Conservation (phyloP, 2,797 vertebrate genomes). For the Semotilus atromaculatus region DNA sequence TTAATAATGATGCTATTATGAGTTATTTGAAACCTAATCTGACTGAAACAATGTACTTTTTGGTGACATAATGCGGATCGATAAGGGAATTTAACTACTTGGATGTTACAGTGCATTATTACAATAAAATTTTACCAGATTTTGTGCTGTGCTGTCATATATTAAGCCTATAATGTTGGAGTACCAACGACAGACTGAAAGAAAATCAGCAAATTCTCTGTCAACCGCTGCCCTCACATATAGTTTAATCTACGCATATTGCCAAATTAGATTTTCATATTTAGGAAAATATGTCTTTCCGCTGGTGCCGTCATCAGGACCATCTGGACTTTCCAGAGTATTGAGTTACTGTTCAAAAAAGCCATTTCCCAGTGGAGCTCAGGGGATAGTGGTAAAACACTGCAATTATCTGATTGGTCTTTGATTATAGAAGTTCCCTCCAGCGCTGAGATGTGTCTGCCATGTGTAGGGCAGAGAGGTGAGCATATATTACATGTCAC, state of each 20-base stretch:
- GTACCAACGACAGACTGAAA: background rate
- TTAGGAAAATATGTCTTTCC: slow-evolving; percentile 67
- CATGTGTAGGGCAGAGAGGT: slow-evolving; percentile 66
- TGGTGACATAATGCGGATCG: background rate
- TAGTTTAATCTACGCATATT: slow-evolving; percentile 58
- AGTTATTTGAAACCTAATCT: background rate
- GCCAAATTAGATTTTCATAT: slow-evolving; percentile 71
- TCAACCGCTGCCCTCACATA: slow-evolving; percentile 20
- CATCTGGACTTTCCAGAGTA: slow-evolving; percentile 82
- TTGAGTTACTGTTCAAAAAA: slow-evolving; percentile 72
- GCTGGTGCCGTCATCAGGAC: slow-evolving; percentile 67
- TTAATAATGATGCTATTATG: background rate
- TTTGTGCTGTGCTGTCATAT: background rate
- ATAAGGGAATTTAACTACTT: background rate
- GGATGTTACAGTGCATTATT: background rate
- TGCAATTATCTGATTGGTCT: slow-evolving; percentile 83
- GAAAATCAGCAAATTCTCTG: slow-evolving; percentile 11
- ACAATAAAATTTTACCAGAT: background rate
- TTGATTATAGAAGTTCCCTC: slow-evolving; percentile 78
- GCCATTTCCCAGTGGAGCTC: slow-evolving; percentile 74
- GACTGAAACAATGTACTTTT: background rate
- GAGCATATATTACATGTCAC: slow-evolving; percentile 44
- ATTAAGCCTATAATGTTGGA: background rate
- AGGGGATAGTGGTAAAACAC: slow-evolving; percentile 79
- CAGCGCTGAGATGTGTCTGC: slow-evolving; percentile 75